A percentile compares a stretch with the other conserved stretches of the same genome.
These are phyloP conservation scores for Caranx ignobilis DNA, from an alignment of 2,113 vertebrate genomes.

Conservation along the genomic window DNA sequence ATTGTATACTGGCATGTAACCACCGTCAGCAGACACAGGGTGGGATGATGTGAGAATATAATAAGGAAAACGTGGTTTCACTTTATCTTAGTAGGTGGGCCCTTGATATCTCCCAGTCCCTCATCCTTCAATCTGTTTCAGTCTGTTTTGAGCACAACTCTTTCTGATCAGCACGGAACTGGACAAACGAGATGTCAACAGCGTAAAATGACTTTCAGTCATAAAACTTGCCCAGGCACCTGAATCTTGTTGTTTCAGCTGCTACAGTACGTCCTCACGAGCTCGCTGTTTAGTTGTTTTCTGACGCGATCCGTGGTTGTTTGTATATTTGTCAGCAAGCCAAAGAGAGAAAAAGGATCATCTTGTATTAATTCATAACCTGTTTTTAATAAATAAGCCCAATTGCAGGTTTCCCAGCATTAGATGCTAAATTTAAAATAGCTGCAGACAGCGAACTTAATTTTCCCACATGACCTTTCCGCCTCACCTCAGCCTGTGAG, in stretches of 20 bases:
- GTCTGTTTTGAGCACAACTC: conserved; percentile 34
- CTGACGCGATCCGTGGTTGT: conserved; percentile 10
- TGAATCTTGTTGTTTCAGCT: conserved; percentile 46
- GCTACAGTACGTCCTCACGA: neutral
- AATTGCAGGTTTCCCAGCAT: neutral
- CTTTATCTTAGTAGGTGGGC: conserved; percentile 44
- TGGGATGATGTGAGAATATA: conserved; percentile 20
- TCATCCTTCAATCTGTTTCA: conserved; percentile 18
- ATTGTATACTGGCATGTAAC: conserved; percentile 21
- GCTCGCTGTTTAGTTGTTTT: conserved; percentile 7
- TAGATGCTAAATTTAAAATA: neutral
- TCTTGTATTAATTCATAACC: neutral
- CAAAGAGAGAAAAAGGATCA: neutral
- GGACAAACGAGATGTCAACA: conserved; percentile 11
- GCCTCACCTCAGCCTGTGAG: neutral
- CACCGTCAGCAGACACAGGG: conserved; percentile 26
- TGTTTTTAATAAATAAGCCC: conserved; percentile 18
- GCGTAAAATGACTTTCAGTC: neutral
- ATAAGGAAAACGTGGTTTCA: conserved; percentile 37
- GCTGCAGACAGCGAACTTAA: neutral
- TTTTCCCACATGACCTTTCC: conserved; percentile 16
- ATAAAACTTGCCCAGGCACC: neutral
- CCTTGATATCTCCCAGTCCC: conserved; percentile 16
- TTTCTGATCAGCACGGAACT: neutral
- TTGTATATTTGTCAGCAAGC: conserved; percentile 14